A percentile compares a stretch with the other conserved stretches of the same genome.
Conservation (phyloP, 2,113 vertebrate species). For the Ivindomyrus marchei region DNA sequence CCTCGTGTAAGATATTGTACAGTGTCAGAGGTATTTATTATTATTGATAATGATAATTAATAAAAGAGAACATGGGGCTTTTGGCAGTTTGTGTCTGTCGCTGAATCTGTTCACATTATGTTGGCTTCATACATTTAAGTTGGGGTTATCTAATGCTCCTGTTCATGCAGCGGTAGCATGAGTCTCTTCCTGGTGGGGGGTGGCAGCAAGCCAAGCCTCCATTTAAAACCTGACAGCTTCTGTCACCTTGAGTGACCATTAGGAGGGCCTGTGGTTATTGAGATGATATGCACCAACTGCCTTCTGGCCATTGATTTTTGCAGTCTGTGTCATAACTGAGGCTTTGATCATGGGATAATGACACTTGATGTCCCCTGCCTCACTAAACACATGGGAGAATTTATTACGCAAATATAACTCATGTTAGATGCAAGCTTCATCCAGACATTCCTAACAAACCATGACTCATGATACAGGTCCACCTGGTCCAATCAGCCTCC, state of each 20-base stretch:
- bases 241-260: neutral
- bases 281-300: neutral
- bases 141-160: neutral
- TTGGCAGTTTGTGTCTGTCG: neutral
- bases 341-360: neutral
- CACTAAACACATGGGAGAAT: neutral
- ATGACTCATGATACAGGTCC: neutral
- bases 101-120: neutral
- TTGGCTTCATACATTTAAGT: neutral
- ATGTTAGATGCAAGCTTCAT: neutral
- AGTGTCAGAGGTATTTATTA: slow-evolving; percentile 3
- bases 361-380: neutral
- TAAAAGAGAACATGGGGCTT: neutral
- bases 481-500: neutral
- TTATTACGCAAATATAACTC: neutral
- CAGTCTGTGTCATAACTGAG: neutral
- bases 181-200: neutral
- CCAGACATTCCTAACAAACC: neutral
- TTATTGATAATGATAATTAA: neutral
- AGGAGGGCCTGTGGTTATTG: neutral
- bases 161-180: neutral
- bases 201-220: neutral
- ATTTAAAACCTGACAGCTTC: neutral
- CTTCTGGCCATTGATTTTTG: neutral
- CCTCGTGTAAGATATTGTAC: slow-evolving; percentile 23